Conservation (phyloP, 2,888 invertebrate species). For the Crioceris asparagi region DNA sequence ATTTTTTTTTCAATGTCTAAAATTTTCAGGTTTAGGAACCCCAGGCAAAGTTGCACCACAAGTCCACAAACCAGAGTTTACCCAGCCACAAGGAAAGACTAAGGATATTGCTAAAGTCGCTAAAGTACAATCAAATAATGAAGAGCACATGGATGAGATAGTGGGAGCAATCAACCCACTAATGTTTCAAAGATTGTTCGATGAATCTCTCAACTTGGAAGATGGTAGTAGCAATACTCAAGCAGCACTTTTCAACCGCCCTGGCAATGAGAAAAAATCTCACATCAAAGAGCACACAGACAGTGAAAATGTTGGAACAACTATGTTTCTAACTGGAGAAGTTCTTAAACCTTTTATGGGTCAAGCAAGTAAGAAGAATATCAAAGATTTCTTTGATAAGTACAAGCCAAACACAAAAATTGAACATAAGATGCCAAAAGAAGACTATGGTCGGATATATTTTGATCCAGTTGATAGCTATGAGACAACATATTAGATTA, state of each 20-base stretch:
- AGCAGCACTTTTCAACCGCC: neutral
- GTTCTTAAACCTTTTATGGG: constrained; percentile 25
- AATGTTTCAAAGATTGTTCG: constrained; percentile 22
- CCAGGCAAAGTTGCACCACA: no score
- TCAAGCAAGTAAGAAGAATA: constrained; percentile 10
- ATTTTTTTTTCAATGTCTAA: constrained; percentile 11
- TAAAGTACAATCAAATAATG: neutral
- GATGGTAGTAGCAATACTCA: neutral
- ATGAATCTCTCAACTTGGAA: neutral
- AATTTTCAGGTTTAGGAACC: constrained; percentile 14
- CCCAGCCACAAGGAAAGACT: neutral
- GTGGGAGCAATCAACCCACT: constrained; percentile 22
- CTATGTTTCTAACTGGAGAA: constrained; percentile 10
- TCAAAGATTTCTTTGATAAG: constrained; percentile 11
- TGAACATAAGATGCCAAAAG: neutral
- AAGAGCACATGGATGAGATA: constrained; percentile 15
- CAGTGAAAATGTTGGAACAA: constrained; percentile 12
- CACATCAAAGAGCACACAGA: constrained; percentile 8
- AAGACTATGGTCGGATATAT: neutral
- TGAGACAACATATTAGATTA: no score
- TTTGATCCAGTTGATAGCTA: no score
- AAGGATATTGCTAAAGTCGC: neutral
- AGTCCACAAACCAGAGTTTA: no score
- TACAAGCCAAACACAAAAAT: no score
- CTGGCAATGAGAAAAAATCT: neutral